Evolutionary conservation across 2,113 vertebrate genomes (phyloP), one percentile per base, ranked within the genome.

Genomic region (Propithecus coquereli): DNA sequence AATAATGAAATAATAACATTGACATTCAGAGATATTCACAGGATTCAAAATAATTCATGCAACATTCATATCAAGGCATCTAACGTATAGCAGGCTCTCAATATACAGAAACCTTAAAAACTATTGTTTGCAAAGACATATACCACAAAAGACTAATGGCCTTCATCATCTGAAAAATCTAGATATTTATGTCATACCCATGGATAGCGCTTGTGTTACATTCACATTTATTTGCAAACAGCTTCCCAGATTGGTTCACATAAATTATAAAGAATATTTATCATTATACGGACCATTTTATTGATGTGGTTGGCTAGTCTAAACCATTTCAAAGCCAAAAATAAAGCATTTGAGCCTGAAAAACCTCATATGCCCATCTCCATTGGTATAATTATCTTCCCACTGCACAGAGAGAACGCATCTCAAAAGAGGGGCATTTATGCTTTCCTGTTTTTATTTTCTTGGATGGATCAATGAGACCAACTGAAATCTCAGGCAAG

Each of bases 401-500:
- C 23, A 80, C 52, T 79, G 23, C 50, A 74, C 6, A 54, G n/a
- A 83, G 17, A 96, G 57, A 87, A 80, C 13, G 1, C 4, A 61
- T 66, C 27, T 61, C 40, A 57, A 65, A 77, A 52, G 52, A 96
- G 52, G 13, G n/a, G 25, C 30, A 43, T 37, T 68, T 63, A 81
- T 11, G 12, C 3, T 79, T 73, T 68, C 27, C 25, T 57, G 22
- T 73, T 79, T 85, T 91, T 57, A 82, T 54, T 94, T 91, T 92
- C 10, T 71, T 50, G 1, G 27, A 68, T 82, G n/a, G 54, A 85
- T 94, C 92, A 96, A 57, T 81, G 63, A 90, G 32, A 92, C 27
- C 59, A 94, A 63, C 8, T 68, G 34, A 97, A 97, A 94, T 81
- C 63, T 94, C 32, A 90, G 50, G 50, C 43, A 90, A 88, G 30